Evolutionary conservation across 2,797 vertebrate species (phyloP), one percentile per base, ranked within the genome.

Genomic region (Mareca strepera): DNA sequence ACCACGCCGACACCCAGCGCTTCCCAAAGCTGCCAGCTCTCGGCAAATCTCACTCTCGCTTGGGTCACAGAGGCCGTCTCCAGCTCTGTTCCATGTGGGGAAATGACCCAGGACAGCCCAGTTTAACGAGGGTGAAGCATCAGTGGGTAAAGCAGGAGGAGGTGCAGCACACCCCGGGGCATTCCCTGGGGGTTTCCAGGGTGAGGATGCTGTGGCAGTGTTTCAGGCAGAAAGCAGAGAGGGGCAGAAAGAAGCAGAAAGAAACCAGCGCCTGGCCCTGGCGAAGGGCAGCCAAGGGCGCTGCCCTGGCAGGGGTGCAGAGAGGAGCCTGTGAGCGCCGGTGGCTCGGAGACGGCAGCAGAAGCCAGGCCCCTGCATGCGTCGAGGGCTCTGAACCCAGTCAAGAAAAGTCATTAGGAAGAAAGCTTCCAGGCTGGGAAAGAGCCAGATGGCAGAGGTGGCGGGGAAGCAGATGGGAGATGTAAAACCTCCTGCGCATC

Each of bases 281-380:
- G 7, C 4, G 9, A 64, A 79, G 28, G 22, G 17, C 11, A 10
- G n/a, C 35, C 78, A 41, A 4, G 4, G 41, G 33, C 3, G 0
- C 28, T 52, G 17, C 50, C 28, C 48, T 37, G 46, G 67, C 64
- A 46, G 64, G 31, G 12, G 43, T 17, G 21, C 35, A 21, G 66
- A 23, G 66, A 23, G 0, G 0, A 70, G 31, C 31, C 31, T 1
- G n/a, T 1, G 44, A 20, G 18, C 0, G 0, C 28, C 2, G 15
- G 8, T 1, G 4, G 23, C 0, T 68, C 23, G 67, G 62, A 64
- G 50, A 23, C 1, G 12, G 53, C 44, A 67, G 68, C 44, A 76
- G 82, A 23, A 84, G 67, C 53, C 76, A 37, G 59, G 56, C 28
- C 7, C 59, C 31, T 3, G 2, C 21, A 2, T 4, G 2, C 0